phyloP scores from a whole-genome alignment of 2,888 invertebrate species.

The Dione juno region DNA sequence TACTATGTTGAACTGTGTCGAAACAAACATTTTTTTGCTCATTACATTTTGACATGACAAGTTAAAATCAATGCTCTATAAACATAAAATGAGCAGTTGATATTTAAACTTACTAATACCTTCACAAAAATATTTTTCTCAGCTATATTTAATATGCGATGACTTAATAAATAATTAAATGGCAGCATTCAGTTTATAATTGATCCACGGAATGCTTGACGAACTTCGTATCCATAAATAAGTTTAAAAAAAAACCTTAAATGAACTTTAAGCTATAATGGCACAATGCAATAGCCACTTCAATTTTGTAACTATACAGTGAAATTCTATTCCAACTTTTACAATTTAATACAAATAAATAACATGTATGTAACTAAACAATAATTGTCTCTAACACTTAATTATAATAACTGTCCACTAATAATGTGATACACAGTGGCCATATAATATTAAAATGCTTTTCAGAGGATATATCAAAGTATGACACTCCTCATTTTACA shows the following conservation, averaged over 20 bases:
- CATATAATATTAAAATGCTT: conserved; percentile 58
- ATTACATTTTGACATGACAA: neutral
- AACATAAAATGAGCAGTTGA: neutral
- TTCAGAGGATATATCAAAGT: conserved; percentile 30
- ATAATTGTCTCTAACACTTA: conserved; percentile 32
- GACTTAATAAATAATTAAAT: neutral
- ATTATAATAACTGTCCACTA: conserved; percentile 52
- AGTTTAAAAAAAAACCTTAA: neutral
- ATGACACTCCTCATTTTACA: conserved; percentile 31
- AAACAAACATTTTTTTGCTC: conserved; percentile 1
- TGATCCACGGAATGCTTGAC: too few species aligned
- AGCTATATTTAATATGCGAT: neutral
- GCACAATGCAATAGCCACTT: neutral
- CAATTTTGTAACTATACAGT: neutral
- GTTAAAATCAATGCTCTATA: neutral
- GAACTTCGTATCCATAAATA: too few species aligned
- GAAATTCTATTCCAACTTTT: conserved; percentile 17
- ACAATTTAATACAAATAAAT: conserved; percentile 26
- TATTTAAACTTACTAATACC: too few species aligned
- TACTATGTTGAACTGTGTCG: conserved; percentile 53
- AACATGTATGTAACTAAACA: conserved; percentile 3
- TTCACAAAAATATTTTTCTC: too few species aligned
- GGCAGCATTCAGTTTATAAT: neutral
- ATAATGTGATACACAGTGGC: conserved; percentile 73
- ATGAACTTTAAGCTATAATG: neutral